Base-by-base conservation (phyloP, 2,113 vertebrate genomes). In the Cryptomyrus ogoouensis region DNA sequence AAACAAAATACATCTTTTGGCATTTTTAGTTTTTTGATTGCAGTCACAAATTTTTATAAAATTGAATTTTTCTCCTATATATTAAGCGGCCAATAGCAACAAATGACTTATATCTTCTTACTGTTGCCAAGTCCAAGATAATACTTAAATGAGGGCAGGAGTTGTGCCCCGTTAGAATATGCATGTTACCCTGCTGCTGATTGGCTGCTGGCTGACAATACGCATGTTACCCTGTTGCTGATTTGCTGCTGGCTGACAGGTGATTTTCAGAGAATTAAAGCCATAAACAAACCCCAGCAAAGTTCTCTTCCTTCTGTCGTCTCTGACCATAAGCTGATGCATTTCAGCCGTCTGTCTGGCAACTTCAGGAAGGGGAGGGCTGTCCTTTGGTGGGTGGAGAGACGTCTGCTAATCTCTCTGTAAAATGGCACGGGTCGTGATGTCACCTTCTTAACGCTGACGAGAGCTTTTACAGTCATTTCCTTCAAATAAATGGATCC, bases 371-470 rank as follows among this genome's bases (percentile, higher is more conserved):
- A 24, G 46, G 44, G 46, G 24, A 50, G 46, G 50, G 42, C 7
- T 52, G 70, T 52, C 70, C 31, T 52, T 44, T 85, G 74, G 89
- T 21, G 24, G 35, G 31, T 39, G 44, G 39, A 84, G 13, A 39
- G 89, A 62, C 12, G 52, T 39, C n/a, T 19, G 35, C 89, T 85
- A 83, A 89, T 89, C 50, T 62, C 89, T 66, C 35, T 58, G 35
- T 58, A 24, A 85, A 35, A 56, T 42, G 50, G 49, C 42, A 56
- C n/a, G 24, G 53, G 80, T 17, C 21, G 50, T 13, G 5, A 42
- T 44, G 85, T 44, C 77, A 31, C 50, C 88, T 56, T 89, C 47
- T 83, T 53, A 35, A 39, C 17, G 12, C 46, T 70, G 42, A 74
- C 7, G 49, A 83, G 52, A 44, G 49, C 74, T 83, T 77, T 49